Evolutionary conservation across 1,140 invertebrate species (phyloP).

Genomic region (Drosophila biarmipes): DNA sequence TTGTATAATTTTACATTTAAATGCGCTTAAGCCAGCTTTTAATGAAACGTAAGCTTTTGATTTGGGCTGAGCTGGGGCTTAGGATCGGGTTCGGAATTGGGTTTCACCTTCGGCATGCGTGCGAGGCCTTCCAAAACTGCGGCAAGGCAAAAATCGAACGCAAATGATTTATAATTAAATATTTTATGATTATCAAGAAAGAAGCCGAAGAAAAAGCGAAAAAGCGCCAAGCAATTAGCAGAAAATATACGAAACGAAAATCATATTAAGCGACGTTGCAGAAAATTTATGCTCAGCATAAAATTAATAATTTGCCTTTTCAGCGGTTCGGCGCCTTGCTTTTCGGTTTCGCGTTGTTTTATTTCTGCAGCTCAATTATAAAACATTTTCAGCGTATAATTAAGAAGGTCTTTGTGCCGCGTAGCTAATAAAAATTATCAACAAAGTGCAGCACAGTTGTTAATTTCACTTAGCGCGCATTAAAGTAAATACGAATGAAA

Average conservation of each 20-base stretch:
- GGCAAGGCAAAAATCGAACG: constrained; percentile 52
- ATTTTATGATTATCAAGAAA: constrained; percentile 75
- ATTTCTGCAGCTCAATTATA: constrained; percentile 55
- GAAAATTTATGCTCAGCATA: constrained; percentile 63
- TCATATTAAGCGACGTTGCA: constrained; percentile 59
- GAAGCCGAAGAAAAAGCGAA: constrained; percentile 30
- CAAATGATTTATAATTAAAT: constrained; percentile 81
- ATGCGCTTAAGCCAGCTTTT: constrained; percentile 72
- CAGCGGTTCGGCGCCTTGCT: constrained; percentile 11
- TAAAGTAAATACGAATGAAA: constrained; percentile 40
- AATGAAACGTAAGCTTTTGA: constrained; percentile 76
- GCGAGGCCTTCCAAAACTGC: constrained; percentile 61
- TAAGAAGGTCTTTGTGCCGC: constrained; percentile 58
- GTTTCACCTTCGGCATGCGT: constrained; percentile 76
- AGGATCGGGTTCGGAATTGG: constrained; percentile 32
- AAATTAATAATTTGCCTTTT: constrained; percentile 35
- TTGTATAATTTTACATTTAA: constrained; percentile 77
- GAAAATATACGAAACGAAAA: constrained; percentile 52
- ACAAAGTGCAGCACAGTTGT: constrained; percentile 51
- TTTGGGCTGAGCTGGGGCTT: constrained; percentile 19
- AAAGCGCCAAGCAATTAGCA: constrained; percentile 48
- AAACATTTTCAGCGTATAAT: constrained; percentile 67
- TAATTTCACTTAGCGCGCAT: constrained; percentile 61
- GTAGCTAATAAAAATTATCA: constrained; percentile 61
- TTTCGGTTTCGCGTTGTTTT: constrained; percentile 22